These are phyloP conservation scores for Gastracanthus pulcherrimus DNA, from an alignment of 2,888 invertebrate species.

Conservation along the genomic window DNA sequence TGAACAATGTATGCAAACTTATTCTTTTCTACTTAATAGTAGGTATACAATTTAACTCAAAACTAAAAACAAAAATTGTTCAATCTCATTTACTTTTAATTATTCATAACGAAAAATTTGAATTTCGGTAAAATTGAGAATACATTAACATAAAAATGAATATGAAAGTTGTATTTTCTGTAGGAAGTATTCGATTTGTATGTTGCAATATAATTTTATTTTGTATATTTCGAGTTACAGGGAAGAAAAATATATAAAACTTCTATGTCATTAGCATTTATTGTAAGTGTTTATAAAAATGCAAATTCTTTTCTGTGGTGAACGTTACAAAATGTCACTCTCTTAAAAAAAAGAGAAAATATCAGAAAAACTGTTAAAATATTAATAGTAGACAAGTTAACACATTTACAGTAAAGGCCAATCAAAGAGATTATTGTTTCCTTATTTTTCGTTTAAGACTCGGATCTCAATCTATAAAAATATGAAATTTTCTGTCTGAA, in stretches of 20 bases:
- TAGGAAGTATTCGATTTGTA: no score
- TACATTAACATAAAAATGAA: neutral
- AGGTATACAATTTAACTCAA: neutral
- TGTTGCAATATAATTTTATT: neutral
- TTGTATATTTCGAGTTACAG: neutral
- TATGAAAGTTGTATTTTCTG: no score
- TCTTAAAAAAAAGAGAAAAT: no score
- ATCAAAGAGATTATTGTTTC: neutral
- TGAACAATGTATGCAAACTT: neutral
- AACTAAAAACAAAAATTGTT: no score
- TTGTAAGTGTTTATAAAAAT: neutral
- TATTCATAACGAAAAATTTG: no score
- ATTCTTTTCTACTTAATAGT: neutral
- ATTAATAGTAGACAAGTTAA: neutral
- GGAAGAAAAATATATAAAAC: neutral
- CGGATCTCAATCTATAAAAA: slow-evolving; percentile 7
- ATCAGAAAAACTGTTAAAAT: no score
- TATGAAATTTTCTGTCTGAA: no score
- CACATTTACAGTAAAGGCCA: neutral
- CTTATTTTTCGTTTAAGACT: neutral
- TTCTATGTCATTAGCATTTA: neutral
- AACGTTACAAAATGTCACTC: neutral
- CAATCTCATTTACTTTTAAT: no score
- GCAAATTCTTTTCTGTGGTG: neutral
- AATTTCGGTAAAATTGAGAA: neutral